These are phyloP conservation scores for Cyprinodon variegatus DNA, from an alignment of 2,113 vertebrate genomes.

Conservation along the genomic window DNA sequence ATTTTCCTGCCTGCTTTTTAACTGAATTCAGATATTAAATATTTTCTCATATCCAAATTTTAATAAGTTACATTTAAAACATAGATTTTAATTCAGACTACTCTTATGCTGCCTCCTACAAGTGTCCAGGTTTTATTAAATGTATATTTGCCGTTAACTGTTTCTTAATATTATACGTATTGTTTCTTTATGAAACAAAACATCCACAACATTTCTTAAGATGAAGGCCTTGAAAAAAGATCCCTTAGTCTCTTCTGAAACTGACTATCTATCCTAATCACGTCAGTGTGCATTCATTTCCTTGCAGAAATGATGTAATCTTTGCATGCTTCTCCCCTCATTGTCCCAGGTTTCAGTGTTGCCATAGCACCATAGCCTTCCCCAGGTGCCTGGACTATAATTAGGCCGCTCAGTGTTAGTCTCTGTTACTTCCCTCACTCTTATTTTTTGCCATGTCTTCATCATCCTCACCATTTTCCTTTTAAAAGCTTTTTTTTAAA, in stretches of 20 bases:
- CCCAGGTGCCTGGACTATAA: conserved; percentile 63
- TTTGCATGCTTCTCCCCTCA: conserved; percentile 2
- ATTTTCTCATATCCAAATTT: too few relatives aligned
- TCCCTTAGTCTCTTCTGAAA: not conserved
- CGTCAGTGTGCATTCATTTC: conserved; percentile 3
- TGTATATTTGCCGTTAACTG: too few relatives aligned
- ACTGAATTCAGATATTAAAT: not conserved
- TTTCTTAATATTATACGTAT: too few relatives aligned
- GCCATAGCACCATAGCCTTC: conserved; percentile 50
- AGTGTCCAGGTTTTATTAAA: too few relatives aligned
- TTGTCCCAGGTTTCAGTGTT: conserved; percentile 48
- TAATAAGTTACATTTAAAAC: too few relatives aligned
- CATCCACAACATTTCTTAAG: too few relatives aligned
- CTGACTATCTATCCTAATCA: not conserved
- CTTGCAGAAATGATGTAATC: conserved; percentile 37
- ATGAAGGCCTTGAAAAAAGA: not conserved
- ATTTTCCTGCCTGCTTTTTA: not conserved
- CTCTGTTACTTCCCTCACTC: conserved; percentile 16
- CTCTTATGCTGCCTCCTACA: too few relatives aligned
- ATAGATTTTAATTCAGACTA: too few relatives aligned
- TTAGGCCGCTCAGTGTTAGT: conserved; percentile 50
- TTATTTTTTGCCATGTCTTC: not conserved
- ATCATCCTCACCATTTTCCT: not conserved
- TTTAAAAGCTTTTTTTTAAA: not conserved
- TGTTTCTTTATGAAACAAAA: too few relatives aligned